These are phyloP conservation scores for Crotalus horridus DNA, from an alignment of 2,113 vertebrate genomes.

Conservation along the genomic window DNA sequence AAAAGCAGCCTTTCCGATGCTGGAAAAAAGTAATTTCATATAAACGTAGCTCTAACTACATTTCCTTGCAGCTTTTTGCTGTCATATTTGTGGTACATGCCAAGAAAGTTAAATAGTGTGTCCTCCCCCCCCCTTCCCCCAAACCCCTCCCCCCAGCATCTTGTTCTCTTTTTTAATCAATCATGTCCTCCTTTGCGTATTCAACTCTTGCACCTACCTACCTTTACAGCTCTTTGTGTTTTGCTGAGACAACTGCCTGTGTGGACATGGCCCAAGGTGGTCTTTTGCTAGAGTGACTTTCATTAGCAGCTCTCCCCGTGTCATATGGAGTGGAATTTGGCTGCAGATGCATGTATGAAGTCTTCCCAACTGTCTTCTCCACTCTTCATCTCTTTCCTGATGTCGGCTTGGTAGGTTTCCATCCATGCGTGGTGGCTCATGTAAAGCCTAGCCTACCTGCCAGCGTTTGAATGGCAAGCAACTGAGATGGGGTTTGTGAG, in stretches of 20 bases:
- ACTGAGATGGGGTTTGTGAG: background rate
- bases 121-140: background rate
- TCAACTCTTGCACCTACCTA: background rate
- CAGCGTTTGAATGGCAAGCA: background rate
- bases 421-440: background rate
- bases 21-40: background rate
- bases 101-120: background rate
- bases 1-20: background rate
- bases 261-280: background rate
- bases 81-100: background rate
- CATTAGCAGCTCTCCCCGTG: slow-evolving; percentile 38
- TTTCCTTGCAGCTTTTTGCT: background rate
- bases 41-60: background rate
- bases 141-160: too few species aligned
- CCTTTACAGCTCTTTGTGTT: background rate
- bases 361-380: background rate
- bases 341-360: slow-evolving; percentile 13
- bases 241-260: background rate
- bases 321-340: slow-evolving; percentile 30
- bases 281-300: slow-evolving; percentile 22
- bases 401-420: too few species aligned
- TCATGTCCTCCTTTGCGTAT: background rate
- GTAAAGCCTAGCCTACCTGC: background rate
- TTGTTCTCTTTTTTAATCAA: background rate
- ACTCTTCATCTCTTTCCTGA: background rate